Conservation (phyloP, 1,140 invertebrate genomes). For the Procambarus virginalis region DNA sequence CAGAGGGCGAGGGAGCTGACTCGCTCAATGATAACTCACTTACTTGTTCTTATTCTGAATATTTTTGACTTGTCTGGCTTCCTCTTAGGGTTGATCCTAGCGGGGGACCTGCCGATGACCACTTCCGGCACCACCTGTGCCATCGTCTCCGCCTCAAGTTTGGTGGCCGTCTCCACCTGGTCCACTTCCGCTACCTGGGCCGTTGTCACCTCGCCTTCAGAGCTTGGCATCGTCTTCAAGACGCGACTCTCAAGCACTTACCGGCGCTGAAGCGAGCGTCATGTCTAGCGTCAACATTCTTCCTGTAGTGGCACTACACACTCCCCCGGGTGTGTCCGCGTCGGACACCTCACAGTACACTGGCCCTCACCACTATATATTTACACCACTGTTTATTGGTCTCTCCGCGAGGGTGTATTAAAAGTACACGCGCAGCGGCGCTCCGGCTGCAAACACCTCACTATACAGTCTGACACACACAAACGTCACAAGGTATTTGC, state of each 20-base stretch:
- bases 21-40: neutral
- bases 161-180: constrained; percentile 37
- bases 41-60: constrained; percentile 67
- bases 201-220: constrained; percentile 55
- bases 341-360: constrained; percentile 12
- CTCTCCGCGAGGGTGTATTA: constrained; percentile 8
- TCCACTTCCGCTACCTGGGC: constrained; percentile 32
- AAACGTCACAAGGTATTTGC: constrained; percentile 44
- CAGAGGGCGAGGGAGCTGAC: too few species aligned
- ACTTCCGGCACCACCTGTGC: constrained; percentile 53
- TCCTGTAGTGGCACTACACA: constrained; percentile 18
- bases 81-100: constrained; percentile 64
- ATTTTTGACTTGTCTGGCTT: constrained; percentile 66
- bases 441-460: constrained; percentile 26
- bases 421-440: constrained; percentile 26
- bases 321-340: neutral
- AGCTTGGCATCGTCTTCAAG: constrained; percentile 50
- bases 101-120: constrained; percentile 58
- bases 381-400: constrained; percentile 7
- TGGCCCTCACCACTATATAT: neutral
- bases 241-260: constrained; percentile 16
- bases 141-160: constrained; percentile 44
- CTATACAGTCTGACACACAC: constrained; percentile 33
- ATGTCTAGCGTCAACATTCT: neutral
- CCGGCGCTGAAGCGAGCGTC: constrained; percentile 15